Conservation (phyloP, 2,797 vertebrate species). For the Acipenser oxyrinchus region DNA sequence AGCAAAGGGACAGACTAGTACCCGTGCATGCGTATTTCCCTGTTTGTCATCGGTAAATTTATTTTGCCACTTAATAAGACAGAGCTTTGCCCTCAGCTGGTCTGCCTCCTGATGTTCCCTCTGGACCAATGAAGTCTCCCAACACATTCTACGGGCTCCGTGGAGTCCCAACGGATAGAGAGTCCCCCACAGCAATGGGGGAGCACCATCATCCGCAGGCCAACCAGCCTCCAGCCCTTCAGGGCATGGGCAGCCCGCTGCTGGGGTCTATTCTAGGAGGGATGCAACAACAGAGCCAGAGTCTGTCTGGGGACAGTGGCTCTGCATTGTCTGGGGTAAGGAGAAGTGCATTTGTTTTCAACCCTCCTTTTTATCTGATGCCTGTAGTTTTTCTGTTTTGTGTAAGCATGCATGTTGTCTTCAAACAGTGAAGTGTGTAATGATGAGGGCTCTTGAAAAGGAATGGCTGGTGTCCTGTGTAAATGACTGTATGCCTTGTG, state of each 20-base stretch:
- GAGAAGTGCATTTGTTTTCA: background rate
- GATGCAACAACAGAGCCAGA: constrained; percentile 38
- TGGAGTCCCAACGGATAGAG: constrained; percentile 54
- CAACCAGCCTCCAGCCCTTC: constrained; percentile 55
- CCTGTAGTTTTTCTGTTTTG: too few relatives aligned
- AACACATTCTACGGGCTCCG: constrained; percentile 34
- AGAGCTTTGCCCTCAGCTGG: constrained; percentile 46
- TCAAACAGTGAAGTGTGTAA: too few relatives aligned
- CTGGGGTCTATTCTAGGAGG: constrained; percentile 59
- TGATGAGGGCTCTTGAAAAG: background rate
- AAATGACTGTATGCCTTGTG: background rate
- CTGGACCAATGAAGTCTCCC: constrained; percentile 59
- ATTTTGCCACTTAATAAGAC: constrained; percentile 21
- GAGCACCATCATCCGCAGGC: constrained; percentile 45
- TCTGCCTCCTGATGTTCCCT: constrained; percentile 54
- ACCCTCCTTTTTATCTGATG: too few relatives aligned
- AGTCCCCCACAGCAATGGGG: constrained; percentile 51
- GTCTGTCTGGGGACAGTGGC: constrained; percentile 43
- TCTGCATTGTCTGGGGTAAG: constrained; percentile 62
- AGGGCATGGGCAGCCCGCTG: constrained; percentile 58
- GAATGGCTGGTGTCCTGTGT: background rate
- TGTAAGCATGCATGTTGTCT: too few relatives aligned
- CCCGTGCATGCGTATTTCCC: too few relatives aligned
- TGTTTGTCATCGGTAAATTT: too few relatives aligned
- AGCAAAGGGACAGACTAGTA: too few relatives aligned